Evolutionary conservation across 2,797 vertebrate species (phyloP), one percentile per base, ranked within the genome.

Genomic region (Anabacerthia variegaticeps): DNA sequence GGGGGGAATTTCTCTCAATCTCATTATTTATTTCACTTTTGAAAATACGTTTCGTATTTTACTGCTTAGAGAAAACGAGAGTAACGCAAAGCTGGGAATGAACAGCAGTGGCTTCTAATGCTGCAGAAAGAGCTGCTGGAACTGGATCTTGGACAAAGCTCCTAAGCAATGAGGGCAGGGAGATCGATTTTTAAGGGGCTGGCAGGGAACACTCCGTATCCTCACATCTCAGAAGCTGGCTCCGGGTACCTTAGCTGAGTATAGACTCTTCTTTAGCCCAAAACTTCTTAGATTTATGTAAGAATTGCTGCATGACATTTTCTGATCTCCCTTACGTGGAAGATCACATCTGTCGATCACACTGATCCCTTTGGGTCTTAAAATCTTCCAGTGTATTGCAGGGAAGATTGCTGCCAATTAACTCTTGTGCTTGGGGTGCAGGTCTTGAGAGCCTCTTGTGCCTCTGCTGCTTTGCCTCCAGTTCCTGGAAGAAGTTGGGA

Each of bases 271-370:
- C 61, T 69, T 80, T 7, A 84, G 27, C 59, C 61, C 41, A 5
- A 23, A 85, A 81, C 36, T 61, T 92, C 84, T 81, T 30, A 54
- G 65, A 63, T 61, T 81, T 77, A 90, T 77, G 27, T 61, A 61
- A 77, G 71, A 94, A 88, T 88, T 90, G 77, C 71, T 69, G 69
- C 46, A 39, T 69, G 86, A 87, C 48, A 62, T 81, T 92, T 89
- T 56, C 61, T 73, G 79, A 52, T 48, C 73, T 87, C 83, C 88
- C 15, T 74, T 77, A 56, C 4, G 27, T 0, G 6, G 69, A 59
- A 85, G 83, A 75, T 87, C 65, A 74, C 30, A 69, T 69, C 24
- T 44, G 69, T 52, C 3, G 9, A 78, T 92, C 66, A 28, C 5
- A 2, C 28, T 78, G 62, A 90, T 71, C 43, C 71, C 43, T 85